These are phyloP conservation scores for Phoeniculus purpureus DNA, from an alignment of 2,797 vertebrate genomes.

Conservation along the genomic window DNA sequence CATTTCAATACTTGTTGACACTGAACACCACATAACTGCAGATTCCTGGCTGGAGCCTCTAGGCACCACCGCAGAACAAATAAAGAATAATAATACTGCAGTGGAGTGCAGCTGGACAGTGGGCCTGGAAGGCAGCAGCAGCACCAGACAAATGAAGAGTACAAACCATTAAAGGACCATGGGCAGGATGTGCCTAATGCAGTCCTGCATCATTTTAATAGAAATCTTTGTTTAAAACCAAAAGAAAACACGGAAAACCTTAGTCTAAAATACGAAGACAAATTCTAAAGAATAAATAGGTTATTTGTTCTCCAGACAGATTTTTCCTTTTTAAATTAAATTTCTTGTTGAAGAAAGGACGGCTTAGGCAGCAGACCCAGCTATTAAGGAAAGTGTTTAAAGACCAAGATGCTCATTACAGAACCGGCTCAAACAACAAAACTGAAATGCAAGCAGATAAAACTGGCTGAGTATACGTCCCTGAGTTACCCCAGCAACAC, in stretches of 20 bases:
- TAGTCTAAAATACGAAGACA: not conserved
- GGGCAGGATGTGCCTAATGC: not conserved
- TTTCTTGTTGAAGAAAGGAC: not conserved
- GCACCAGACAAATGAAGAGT: not conserved
- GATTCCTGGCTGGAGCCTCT: not conserved
- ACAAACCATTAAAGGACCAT: not conserved
- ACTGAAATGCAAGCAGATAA: not conserved
- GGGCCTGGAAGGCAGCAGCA: not conserved
- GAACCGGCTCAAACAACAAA: conserved; percentile 20
- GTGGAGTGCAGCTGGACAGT: not conserved
- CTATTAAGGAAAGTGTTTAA: not conserved
- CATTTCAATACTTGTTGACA: not conserved
- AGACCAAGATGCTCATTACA: not conserved
- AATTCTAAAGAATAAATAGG: not conserved
- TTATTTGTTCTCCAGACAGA: not conserved
- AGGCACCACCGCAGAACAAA: conserved; percentile 29
- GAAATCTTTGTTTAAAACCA: not conserved
- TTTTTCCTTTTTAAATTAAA: not conserved
- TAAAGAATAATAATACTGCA: conserved; percentile 10
- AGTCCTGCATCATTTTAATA: not conserved
- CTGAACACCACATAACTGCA: not conserved
- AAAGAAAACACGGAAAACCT: not conserved
- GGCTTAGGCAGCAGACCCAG: not conserved
- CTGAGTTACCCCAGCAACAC: not conserved
- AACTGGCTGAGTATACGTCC: not conserved